A percentile compares a stretch with the other conserved stretches of the same genome.
These are phyloP conservation scores for Paralichthys olivaceus DNA, from an alignment of 2,113 vertebrate species.

Conservation along the genomic window DNA sequence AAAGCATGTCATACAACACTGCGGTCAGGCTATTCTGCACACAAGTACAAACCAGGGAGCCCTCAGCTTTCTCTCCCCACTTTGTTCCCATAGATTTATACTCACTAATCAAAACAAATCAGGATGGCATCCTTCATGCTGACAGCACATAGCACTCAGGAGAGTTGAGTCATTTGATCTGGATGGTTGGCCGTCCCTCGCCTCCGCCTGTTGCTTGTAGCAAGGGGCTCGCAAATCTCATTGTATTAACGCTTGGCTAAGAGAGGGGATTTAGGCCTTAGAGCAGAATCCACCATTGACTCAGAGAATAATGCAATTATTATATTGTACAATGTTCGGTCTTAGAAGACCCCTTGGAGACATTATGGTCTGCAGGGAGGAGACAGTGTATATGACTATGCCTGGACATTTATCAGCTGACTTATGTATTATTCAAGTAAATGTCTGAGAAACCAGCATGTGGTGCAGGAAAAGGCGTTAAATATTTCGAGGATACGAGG, in stretches of 20 bases:
- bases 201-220: constrained; percentile 60
- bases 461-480: background rate
- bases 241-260: constrained; percentile 60
- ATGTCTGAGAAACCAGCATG: background rate
- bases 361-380: constrained; percentile 10
- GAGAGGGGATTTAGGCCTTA: constrained; percentile 45
- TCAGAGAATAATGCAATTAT: constrained; percentile 23
- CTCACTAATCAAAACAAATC: constrained; percentile 75
- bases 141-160: constrained; percentile 67
- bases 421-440: background rate
- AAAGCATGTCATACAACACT: constrained; percentile 30
- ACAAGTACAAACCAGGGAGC: constrained; percentile 45
- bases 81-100: constrained; percentile 68
- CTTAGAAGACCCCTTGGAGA: constrained; percentile 21
- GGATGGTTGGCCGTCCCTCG: constrained; percentile 61
- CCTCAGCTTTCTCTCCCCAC: constrained; percentile 29
- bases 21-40: constrained; percentile 35
- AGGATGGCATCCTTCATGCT: constrained; percentile 68
- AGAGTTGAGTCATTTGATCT: constrained; percentile 76
- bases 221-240: constrained; percentile 66
- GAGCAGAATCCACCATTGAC: constrained; percentile 41
- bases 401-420: background rate
- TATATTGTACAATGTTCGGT: constrained; percentile 25
- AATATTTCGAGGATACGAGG: background rate
- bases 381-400: constrained; percentile 8